Base-by-base conservation (phyloP, 2,888 invertebrate species). In the Trissolcus brochymenae region DNA sequence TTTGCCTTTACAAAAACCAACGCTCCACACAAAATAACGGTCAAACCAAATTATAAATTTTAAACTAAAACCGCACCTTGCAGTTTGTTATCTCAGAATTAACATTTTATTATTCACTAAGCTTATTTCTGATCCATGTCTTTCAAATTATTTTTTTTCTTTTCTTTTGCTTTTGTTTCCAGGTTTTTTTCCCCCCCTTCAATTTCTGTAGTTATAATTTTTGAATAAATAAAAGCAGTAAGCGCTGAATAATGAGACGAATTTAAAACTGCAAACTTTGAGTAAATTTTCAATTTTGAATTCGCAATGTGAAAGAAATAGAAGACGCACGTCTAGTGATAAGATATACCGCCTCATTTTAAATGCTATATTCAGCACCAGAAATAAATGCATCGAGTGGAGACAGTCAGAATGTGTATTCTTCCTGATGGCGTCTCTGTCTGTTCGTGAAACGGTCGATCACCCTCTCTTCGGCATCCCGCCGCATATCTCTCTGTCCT, bases 351-450 rank as follows among this genome's bases (percentile, higher is more conserved):
- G 79, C 76, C 65, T 77, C 57, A 77, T 77, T 72, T 68, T 64
- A 60, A 71, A 56, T 62, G 76, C 79, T 79, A 79, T 79, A 79
- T 77, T 77, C 77, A 79, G 79, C 76, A 64, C 56, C 74, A 74
- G 76, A 76, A 79, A 79, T 79, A 70, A 78, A 79, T 79, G 76
- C 76, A 79, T 74, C 65, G 73, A 72, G 76, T 35, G 35, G 35
- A 75, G 68, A 68, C 75, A 75, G 79, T 66, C 79, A 79, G 76
- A 76, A 79, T 71, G 76, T 76, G 76, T 79, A 74, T 74, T 79
- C 79, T 79, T 79, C 79, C 79, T 79, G 76, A 71, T 79, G 79
- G 54, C 65, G 74, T 79, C 79, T 79, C 79, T 68, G 75, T 79
- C 79, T 68, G 65, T 79, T 60, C 76, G 66, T 67, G 67, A 76